Conservation (phyloP, 2,888 invertebrate genomes). For the Athrips mouffetella region DNA sequence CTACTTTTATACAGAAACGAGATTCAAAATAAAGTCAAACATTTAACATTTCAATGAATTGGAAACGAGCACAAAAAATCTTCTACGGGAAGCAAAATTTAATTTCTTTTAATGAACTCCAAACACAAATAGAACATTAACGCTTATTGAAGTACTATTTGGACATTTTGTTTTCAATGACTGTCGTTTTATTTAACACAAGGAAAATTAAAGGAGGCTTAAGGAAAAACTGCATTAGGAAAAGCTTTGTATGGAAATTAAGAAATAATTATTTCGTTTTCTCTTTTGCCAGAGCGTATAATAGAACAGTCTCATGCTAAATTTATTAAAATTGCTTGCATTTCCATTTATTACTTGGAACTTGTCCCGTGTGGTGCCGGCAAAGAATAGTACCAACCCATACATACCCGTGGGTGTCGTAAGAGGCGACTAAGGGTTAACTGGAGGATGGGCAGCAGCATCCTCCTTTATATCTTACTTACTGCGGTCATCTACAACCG, state of each 20-base stretch:
- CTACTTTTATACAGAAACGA: not conserved
- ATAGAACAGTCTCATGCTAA: not conserved
- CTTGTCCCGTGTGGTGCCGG: not conserved
- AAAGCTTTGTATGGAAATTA: conserved; percentile 24
- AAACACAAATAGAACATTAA: conserved; percentile 32
- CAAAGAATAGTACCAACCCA: not conserved
- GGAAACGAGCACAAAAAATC: not conserved
- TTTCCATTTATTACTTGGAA: not conserved
- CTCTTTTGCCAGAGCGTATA: conserved; percentile 23
- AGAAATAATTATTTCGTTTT: conserved; percentile 27
- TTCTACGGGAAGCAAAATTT: conserved; percentile 30
- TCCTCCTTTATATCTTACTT: too few species aligned
- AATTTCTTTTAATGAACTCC: conserved; percentile 49
- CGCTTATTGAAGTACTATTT: conserved; percentile 36
- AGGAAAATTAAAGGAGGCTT: conserved; percentile 43
- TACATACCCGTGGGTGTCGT: too few species aligned
- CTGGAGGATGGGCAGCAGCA: too few species aligned
- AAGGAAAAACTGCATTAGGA: conserved; percentile 28
- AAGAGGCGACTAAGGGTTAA: too few species aligned
- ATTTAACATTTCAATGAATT: not conserved
- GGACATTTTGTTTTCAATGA: conserved; percentile 39
- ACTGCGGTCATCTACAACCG: too few species aligned
- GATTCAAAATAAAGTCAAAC: not conserved
- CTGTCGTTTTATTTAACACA: conserved; percentile 34
- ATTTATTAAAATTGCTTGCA: not conserved